phyloP scores from a whole-genome alignment of 2,888 invertebrate species.

The Eustalomyia histrio region DNA sequence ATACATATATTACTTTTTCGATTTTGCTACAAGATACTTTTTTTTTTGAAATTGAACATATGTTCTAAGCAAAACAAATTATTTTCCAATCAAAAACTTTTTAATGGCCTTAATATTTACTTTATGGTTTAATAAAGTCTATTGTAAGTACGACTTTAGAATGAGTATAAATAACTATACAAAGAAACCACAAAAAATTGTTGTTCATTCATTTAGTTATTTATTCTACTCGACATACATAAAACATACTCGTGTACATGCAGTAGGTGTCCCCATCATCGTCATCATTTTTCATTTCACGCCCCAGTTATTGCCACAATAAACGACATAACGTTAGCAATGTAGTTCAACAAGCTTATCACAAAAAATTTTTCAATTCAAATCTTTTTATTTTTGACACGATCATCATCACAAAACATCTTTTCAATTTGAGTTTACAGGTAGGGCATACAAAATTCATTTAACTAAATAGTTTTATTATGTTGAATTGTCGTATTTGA shows the following conservation, averaged over 20 bases:
- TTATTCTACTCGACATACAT: slow-evolving; percentile 28
- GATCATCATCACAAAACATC: slow-evolving; percentile 55
- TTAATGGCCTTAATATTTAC: background rate
- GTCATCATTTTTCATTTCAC: slow-evolving; percentile 23
- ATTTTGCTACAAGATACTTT: too few relatives aligned
- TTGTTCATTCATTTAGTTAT: slow-evolving; percentile 32
- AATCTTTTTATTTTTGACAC: slow-evolving; percentile 50
- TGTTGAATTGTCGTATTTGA: slow-evolving; percentile 14
- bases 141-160: too few relatives aligned
- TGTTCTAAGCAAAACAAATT: too few relatives aligned
- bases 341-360: slow-evolving; percentile 31
- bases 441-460: slow-evolving; percentile 33
- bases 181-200: slow-evolving; percentile 27
- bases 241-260: slow-evolving; percentile 27
- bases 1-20: too few relatives aligned
- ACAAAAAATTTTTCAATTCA: slow-evolving; percentile 48
- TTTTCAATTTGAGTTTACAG: slow-evolving; percentile 55
- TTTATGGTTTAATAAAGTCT: background rate
- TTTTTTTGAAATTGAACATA: too few relatives aligned
- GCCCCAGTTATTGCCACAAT: slow-evolving; percentile 46
- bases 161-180: background rate
- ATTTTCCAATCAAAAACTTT: too few relatives aligned
- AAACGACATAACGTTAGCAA: slow-evolving; percentile 3
- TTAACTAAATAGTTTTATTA: background rate
- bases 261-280: slow-evolving; percentile 31